Percentiles rank a stretch among this genome's conserved stretches.
phyloP scores from a whole-genome alignment of 2,113 vertebrate genomes.

The Petromus typicus region DNA sequence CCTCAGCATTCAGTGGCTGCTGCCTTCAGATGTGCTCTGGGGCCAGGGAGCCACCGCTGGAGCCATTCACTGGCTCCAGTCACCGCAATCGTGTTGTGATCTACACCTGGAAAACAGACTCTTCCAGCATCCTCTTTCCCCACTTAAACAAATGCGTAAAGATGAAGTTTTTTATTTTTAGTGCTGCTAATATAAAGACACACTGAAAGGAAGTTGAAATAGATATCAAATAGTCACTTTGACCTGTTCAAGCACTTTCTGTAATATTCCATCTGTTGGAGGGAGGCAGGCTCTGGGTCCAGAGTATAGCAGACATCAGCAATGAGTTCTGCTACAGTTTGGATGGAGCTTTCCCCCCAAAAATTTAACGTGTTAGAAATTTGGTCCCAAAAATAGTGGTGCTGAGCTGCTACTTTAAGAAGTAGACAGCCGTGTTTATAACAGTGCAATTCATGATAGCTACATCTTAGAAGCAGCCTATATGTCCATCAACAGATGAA shows the following conservation, averaged over 20 bases:
- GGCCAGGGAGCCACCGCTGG: not conserved
- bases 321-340: not conserved
- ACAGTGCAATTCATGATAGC: not conserved
- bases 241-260: not conserved
- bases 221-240: conserved; percentile 6
- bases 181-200: not conserved
- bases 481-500: not conserved
- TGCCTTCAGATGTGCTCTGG: not conserved
- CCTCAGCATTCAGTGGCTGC: not conserved
- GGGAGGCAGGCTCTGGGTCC: not conserved
- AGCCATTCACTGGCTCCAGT: not conserved
- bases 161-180: conserved; percentile 58
- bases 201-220: conserved; percentile 21
- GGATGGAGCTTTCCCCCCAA: not conserved
- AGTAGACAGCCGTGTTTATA: not conserved
- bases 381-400: not conserved
- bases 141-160: not conserved
- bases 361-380: not conserved
- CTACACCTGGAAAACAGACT: not conserved
- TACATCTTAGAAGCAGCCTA: not conserved
- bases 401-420: not conserved
- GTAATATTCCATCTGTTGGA: not conserved
- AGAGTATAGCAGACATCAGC: not conserved
- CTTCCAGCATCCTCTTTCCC: not conserved
- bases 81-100: not conserved